phyloP scores from a whole-genome alignment of 1,140 invertebrate species.

The Drosophila sucinea region DNA sequence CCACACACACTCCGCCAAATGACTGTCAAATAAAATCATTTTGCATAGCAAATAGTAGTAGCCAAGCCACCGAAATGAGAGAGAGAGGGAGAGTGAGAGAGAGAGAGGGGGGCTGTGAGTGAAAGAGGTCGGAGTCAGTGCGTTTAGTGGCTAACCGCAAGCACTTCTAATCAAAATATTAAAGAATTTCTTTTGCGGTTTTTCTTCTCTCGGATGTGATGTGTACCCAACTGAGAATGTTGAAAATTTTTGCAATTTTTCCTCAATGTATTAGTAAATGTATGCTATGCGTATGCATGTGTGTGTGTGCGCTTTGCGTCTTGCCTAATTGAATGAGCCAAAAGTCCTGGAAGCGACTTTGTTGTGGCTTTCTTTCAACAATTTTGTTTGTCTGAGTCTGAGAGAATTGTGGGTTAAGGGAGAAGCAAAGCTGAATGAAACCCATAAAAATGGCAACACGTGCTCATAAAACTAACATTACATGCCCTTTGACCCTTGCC shows the following conservation, averaged over 20 bases:
- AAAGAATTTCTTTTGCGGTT: constrained; percentile 56
- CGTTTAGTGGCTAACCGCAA: constrained; percentile 69
- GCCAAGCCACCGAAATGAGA: too few relatives aligned
- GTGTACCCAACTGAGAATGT: constrained; percentile 35
- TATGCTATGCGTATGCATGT: neutral
- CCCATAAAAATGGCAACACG: constrained; percentile 61
- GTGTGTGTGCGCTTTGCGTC: constrained; percentile 18
- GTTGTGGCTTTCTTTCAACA: constrained; percentile 59
- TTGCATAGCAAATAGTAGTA: constrained; percentile 62
- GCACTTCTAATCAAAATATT: constrained; percentile 72
- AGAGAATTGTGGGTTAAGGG: constrained; percentile 19
- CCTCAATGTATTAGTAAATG: neutral
- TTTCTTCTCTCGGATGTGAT: constrained; percentile 47
- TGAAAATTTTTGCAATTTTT: constrained; percentile 46
- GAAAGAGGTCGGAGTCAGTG: constrained; percentile 17
- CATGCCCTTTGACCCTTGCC: constrained; percentile 27
- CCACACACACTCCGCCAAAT: constrained; percentile 49
- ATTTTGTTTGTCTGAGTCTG: constrained; percentile 21
- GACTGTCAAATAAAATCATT: constrained; percentile 74
- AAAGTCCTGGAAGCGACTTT: constrained; percentile 38
- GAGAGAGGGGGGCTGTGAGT: neutral
- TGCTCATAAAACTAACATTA: constrained; percentile 63
- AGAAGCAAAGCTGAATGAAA: neutral
- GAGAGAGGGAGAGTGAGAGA: neutral
- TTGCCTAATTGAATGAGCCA: constrained; percentile 66